Base-by-base conservation (phyloP, 2,888 invertebrate genomes). In the Cremastinae sp. region DNA sequence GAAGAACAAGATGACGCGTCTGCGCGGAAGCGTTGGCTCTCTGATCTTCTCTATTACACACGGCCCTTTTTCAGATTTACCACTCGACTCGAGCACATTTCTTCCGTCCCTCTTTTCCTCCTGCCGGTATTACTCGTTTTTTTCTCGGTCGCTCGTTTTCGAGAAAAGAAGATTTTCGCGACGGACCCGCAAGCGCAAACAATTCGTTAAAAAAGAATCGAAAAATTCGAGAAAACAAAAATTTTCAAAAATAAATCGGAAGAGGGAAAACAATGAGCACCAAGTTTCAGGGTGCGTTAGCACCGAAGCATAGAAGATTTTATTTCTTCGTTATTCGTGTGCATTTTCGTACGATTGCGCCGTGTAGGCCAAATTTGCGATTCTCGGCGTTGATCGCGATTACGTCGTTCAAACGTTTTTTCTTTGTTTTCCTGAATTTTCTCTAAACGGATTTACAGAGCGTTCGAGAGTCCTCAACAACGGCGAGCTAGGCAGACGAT, bases 401-500 rank as follows among this genome's bases (percentile, higher is more conserved):
- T 56, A 62, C 62, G 53, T 62, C 28, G 68, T 62, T 68, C 20
- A 41, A 49, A 59, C 58, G 68, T 61, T 51, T 43, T 65, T 70
- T 14, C 66, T n/a, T 43, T 62, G 77, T 28, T 28, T 45, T 5
- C 22, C 10, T 43, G 9, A 1, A 20, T 10, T 55, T 37, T 51
- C 39, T n/a, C 10, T 10, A 10, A 14, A 10, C 8, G 35, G 16
- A n/a, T 28, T 5, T 1, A 16, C 56, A 73, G 37, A 55, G 56
- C 43, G 59, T 81, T 80, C 55, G 59, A 78, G 75, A 80, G 81
- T 73, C 80, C 76, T 84, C 85, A 85, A 86, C 87, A 84, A 79
- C 79, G 80, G 84, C 86, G 84, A 81, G 85, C 87, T 87, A 87
- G 87, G 84, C 87, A 82, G 85, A 84, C 86, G 86, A 87, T 87